These are phyloP conservation scores for Anolis sagrei DNA, from an alignment of 2,113 vertebrate species.

Conservation along the genomic window DNA sequence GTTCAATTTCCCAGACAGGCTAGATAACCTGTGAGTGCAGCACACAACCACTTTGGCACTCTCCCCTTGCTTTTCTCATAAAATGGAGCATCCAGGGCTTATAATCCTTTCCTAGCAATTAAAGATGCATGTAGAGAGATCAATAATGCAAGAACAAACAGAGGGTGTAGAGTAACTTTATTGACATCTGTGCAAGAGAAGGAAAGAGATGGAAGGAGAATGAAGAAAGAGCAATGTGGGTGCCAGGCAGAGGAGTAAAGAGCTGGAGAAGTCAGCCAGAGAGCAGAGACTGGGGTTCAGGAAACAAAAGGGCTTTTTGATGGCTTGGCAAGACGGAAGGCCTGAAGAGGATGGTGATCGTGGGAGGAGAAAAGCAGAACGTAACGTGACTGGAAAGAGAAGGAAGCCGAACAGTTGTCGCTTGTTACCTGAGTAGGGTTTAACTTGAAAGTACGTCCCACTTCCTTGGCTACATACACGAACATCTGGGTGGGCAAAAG, in stretches of 20 bases:
- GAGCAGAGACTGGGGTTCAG: neutral
- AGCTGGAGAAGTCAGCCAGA: neutral
- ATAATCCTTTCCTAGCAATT: neutral
- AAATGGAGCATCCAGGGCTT: neutral
- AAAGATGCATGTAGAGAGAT: neutral
- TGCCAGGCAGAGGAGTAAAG: constrained; percentile 25
- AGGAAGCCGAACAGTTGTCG: neutral
- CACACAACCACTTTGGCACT: too few relatives aligned
- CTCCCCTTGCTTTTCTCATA: neutral
- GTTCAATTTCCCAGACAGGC: too few relatives aligned
- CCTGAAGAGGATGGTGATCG: neutral
- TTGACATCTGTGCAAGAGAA: neutral
- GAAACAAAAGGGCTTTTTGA: constrained; percentile 23
- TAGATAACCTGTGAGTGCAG: too few relatives aligned
- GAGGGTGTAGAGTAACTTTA: neutral
- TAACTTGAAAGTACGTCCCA: constrained; percentile 61
- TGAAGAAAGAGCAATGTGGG: constrained; percentile 25
- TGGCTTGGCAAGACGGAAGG: neutral
- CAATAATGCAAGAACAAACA: neutral
- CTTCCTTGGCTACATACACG: constrained; percentile 60
- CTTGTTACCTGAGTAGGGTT: constrained; percentile 65
- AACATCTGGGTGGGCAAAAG: constrained; percentile 55
- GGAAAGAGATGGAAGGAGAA: neutral
- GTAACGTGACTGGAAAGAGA: constrained; percentile 18
- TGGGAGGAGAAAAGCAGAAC: neutral